Evolutionary conservation across 2,888 invertebrate genomes (phyloP), one percentile per base, ranked within the genome.

Genomic region (Microplitis manilae): DNA sequence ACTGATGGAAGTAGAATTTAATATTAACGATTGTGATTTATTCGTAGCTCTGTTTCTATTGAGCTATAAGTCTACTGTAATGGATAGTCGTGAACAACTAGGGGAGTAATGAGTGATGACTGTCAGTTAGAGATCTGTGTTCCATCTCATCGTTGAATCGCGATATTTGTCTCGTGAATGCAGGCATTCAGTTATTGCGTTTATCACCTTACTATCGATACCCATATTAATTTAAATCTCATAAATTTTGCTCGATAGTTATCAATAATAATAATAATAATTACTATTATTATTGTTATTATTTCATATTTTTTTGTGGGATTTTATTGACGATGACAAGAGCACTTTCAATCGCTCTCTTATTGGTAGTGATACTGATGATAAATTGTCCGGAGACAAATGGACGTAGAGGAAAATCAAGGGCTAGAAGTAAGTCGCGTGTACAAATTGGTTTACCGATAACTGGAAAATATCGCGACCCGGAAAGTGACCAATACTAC

Each of bases 401-500:
- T n/a, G 94, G 93, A 2, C 92, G 96, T 68, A 92, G 96, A 84
- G 95, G 94, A 8, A 92, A 96, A 78, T 91, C 93, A 50, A 92
- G 95, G 84, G 92, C 94, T 82, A 93, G 95, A 84, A 94, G 94
- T 72, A 95, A 95, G 87, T 96, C 95, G 0, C 94, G 94, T 92
- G 94, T 96, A 75, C 96, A 96, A 93, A 96, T 96, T 85, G 96
- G 96, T 72, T 90, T 96, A 82, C 96, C 96, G 1, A 95, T 96
- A 77, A 96, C 96, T 59, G 96, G 96, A 79, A 96, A 96, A 91
- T 96, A 96, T 88, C 92, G 96, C 83, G 96, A 97, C 90, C 95
- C 96, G 0, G 96, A 97, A 90, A 96, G 96, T 6, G 96, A 96
- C 90, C 95, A 96, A 87, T 97, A 97, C 89, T 97, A 97, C 91